Conservation (phyloP, 2,888 invertebrate species). For the Lycophotia porphyrea region DNA sequence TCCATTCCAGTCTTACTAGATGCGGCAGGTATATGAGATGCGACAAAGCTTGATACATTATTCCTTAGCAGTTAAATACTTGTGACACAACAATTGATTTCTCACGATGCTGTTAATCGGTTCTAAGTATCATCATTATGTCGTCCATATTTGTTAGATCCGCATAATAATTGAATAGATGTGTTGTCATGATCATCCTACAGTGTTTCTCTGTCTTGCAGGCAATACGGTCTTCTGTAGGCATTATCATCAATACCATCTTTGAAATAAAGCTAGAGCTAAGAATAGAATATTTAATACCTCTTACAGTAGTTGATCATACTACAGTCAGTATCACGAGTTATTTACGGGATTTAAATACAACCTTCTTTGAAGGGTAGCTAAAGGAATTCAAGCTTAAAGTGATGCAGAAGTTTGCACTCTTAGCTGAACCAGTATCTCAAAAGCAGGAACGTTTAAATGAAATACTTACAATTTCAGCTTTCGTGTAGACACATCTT, state of each 20-base stretch:
- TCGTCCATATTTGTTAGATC: conserved; percentile 11
- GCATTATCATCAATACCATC: not conserved
- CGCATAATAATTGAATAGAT: conserved; percentile 9
- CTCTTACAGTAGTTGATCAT: not conserved
- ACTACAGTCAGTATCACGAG: too few species aligned
- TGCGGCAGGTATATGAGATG: not conserved
- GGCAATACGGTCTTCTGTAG: not conserved
- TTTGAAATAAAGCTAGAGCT: not conserved
- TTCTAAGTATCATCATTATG: conserved; percentile 16
- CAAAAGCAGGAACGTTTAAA: not conserved
- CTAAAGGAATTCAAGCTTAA: not conserved
- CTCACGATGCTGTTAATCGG: conserved; percentile 25
- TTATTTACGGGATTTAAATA: not conserved
- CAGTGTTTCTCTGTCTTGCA: not conserved
- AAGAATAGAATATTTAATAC: not conserved
- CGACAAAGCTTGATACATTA: not conserved
- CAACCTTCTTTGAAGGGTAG: not conserved
- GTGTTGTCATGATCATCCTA: not conserved
- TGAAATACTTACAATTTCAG: conserved; percentile 61
- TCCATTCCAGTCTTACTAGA: not conserved
- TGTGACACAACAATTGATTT: conserved; percentile 40
- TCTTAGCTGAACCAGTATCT: too few species aligned
- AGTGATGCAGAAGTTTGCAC: not conserved
- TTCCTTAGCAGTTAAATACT: not conserved
- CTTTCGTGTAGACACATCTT: conserved; percentile 57